A percentile compares a stretch with the other conserved stretches of the same genome.
phyloP scores from a whole-genome alignment of 2,797 vertebrate species.

The Falco rusticolus region DNA sequence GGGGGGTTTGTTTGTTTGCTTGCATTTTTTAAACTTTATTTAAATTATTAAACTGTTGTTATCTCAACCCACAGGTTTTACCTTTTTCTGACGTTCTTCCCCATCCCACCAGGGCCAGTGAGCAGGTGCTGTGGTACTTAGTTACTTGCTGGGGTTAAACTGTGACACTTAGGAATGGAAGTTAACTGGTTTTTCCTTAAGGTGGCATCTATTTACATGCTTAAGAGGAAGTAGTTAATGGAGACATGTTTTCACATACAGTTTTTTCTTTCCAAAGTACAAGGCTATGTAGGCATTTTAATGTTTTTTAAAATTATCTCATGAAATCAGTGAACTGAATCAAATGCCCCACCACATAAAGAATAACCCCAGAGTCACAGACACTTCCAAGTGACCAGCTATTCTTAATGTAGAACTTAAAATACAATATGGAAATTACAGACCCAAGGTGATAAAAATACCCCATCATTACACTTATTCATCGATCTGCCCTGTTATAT shows the following conservation, averaged over 20 bases:
- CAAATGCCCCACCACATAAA: background rate
- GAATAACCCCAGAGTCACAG: background rate
- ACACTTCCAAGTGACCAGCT: background rate
- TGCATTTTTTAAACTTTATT: no score
- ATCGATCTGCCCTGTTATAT: background rate
- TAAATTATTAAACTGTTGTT: no score
- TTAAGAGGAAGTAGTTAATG: background rate
- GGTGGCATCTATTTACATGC: background rate
- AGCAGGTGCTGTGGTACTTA: no score
- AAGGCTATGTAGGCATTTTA: background rate
- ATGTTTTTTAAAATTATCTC: background rate
- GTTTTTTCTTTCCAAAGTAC: background rate
- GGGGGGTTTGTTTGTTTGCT: no score
- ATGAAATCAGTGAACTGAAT: background rate
- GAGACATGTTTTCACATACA: background rate
- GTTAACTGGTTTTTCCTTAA: background rate
- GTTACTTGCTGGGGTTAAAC: no score
- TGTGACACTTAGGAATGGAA: background rate
- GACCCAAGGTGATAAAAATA: background rate
- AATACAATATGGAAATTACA: background rate
- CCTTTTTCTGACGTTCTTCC: no score
- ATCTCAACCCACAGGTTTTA: no score
- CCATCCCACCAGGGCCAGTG: no score
- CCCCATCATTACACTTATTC: background rate
- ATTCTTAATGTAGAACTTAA: background rate